Evolutionary conservation across 2,888 invertebrate genomes (phyloP).

Genomic region (Yponomeuta evonymella): DNA sequence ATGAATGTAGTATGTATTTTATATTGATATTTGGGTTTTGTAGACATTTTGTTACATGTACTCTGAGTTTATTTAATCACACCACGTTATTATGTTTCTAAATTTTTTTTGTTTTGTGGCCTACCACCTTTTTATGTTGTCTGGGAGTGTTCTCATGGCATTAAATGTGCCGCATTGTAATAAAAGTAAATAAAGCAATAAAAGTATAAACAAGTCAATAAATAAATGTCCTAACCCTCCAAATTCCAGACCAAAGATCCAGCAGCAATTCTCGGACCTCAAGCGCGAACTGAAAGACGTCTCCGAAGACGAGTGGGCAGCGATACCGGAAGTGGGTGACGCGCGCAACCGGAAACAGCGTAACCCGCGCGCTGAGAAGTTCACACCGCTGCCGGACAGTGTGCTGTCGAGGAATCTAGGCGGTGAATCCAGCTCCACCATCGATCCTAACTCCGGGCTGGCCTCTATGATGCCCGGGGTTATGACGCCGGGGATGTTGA

Average conservation of each 20-base stretch:
- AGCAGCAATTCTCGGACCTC: conserved; percentile 98
- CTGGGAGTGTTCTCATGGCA: too few species aligned
- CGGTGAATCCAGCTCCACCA: conserved; percentile 84
- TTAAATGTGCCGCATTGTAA: too few species aligned
- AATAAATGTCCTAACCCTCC: background rate
- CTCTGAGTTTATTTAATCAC: too few species aligned
- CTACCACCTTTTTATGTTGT: too few species aligned
- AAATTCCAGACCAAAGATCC: conserved; percentile 90
- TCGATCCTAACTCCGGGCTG: conserved; percentile 91
- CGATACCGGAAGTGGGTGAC: conserved; percentile 99
- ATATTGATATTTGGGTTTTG: too few species aligned
- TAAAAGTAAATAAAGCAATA: too few species aligned
- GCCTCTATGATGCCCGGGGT: conserved; percentile 92
- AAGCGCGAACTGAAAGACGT: conserved; percentile 91
- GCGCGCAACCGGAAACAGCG: conserved; percentile 97
- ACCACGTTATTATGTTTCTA: too few species aligned
- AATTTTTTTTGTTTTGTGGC: too few species aligned
- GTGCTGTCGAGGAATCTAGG: conserved; percentile 91
- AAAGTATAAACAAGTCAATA: too few species aligned
- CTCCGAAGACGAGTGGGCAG: conserved; percentile 96
- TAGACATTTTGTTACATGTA: too few species aligned
- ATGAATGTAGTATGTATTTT: too few species aligned
- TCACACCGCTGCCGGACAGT: conserved; percentile 98
- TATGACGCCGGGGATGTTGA: conserved; percentile 90
- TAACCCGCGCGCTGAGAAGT: conserved; percentile 96